Evolutionary conservation across 1,140 invertebrate species (phyloP).

Genomic region (Drosophila pandora): DNA sequence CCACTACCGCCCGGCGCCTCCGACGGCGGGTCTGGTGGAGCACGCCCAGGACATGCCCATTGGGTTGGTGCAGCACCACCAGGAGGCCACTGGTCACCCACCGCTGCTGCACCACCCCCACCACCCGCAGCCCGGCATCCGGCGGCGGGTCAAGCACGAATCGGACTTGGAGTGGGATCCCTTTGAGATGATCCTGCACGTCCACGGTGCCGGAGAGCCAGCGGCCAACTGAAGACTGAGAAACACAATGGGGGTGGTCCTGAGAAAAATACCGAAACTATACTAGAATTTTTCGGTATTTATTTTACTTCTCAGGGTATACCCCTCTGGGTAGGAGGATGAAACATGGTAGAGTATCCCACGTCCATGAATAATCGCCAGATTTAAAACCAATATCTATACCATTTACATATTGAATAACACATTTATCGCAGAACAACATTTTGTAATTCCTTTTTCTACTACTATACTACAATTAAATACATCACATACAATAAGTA

Average conservation of each 20-base stretch:
- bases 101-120: constrained; percentile 53
- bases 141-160: constrained; percentile 70
- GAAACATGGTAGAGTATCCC: neutral
- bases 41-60: constrained; percentile 75
- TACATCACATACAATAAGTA: constrained; percentile 26
- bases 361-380: constrained; percentile 50
- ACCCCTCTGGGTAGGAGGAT: too few relatives aligned
- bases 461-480: constrained; percentile 40
- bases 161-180: constrained; percentile 80
- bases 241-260: neutral
- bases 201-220: constrained; percentile 70
- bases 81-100: constrained; percentile 32
- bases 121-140: constrained; percentile 25
- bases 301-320: constrained; percentile 1
- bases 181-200: constrained; percentile 80
- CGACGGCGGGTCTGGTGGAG: constrained; percentile 51
- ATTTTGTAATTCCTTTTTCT: constrained; percentile 63
- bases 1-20: constrained; percentile 39
- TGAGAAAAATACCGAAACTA: constrained; percentile 1
- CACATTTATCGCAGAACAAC: constrained; percentile 13
- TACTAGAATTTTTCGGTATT: neutral
- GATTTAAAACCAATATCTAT: constrained; percentile 56
- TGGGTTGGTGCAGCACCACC: constrained; percentile 64
- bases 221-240: constrained; percentile 76
- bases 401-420: constrained; percentile 25